phyloP scores from a whole-genome alignment of 1,140 invertebrate species.

The Hesperophylax magnus region DNA sequence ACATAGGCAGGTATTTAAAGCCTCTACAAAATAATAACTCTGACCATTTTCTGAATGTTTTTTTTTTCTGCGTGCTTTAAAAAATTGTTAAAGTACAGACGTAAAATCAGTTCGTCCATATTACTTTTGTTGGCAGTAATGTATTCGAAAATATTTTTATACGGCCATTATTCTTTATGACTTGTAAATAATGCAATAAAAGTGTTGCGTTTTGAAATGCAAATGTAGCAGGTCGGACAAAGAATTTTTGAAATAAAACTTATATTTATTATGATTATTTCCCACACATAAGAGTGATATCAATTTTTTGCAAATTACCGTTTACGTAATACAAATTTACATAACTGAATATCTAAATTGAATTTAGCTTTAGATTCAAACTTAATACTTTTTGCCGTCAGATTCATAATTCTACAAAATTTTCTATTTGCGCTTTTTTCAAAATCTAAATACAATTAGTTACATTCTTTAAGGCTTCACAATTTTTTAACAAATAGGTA shows the following conservation, averaged over 20 bases:
- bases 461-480: no score
- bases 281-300: no score
- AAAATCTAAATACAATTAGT: no score
- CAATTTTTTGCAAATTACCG: no score
- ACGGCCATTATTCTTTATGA: background rate
- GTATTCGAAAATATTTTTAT: background rate
- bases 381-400: no score
- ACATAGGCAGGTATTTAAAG: constrained; percentile 4
- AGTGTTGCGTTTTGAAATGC: background rate
- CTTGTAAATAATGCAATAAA: constrained; percentile 34
- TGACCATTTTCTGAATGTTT: background rate
- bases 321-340: no score
- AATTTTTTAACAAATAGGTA: no score
- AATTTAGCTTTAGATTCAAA: background rate
- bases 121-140: constrained; percentile 13
- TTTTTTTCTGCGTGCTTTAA: background rate
- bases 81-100: background rate
- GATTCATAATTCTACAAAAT: no score
- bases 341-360: background rate
- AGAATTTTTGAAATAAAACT: background rate
- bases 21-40: background rate
- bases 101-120: background rate
- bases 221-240: background rate
- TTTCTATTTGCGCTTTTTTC: no score
- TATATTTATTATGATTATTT: background rate